A percentile compares a stretch with the other conserved stretches of the same genome.
Evolutionary conservation across 2,113 vertebrate genomes (phyloP).

Genomic region (Hemichromis elongatus): DNA sequence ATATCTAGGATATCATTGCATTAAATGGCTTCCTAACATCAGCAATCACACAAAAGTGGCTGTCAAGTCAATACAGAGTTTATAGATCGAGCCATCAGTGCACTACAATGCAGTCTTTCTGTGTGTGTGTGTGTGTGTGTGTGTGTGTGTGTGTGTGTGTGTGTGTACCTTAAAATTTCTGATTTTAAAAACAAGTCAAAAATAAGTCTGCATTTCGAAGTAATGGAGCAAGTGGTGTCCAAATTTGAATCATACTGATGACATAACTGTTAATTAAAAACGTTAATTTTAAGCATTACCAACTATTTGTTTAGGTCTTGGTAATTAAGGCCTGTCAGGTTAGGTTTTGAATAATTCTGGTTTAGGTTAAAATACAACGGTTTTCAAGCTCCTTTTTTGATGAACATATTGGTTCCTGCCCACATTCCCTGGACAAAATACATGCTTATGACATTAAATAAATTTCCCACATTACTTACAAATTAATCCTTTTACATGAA

Average conservation of each 20-base stretch:
- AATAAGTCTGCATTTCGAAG: background rate
- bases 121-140: too few relatives aligned
- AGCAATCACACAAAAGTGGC: background rate
- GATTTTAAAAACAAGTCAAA: too few relatives aligned
- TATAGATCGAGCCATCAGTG: background rate
- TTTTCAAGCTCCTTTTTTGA: background rate
- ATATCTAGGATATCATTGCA: background rate
- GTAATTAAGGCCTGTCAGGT: background rate
- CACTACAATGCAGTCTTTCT: background rate
- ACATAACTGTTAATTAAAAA: background rate
- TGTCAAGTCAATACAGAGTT: background rate
- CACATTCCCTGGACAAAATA: background rate
- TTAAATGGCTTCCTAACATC: background rate
- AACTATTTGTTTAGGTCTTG: background rate
- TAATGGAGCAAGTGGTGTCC: background rate
- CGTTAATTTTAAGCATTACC: background rate
- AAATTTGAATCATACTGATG: background rate
- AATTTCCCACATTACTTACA: background rate
- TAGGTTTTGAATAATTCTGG: background rate
- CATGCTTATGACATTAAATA: background rate
- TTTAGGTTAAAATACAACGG: background rate
- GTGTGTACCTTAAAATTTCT: too few relatives aligned
- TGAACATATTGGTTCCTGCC: background rate
- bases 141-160: too few relatives aligned
- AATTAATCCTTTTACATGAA: fast-evolving